Conservation (phyloP, 53 echinoderm and acorn worm species). For the Patiria pectinifera region DNA sequence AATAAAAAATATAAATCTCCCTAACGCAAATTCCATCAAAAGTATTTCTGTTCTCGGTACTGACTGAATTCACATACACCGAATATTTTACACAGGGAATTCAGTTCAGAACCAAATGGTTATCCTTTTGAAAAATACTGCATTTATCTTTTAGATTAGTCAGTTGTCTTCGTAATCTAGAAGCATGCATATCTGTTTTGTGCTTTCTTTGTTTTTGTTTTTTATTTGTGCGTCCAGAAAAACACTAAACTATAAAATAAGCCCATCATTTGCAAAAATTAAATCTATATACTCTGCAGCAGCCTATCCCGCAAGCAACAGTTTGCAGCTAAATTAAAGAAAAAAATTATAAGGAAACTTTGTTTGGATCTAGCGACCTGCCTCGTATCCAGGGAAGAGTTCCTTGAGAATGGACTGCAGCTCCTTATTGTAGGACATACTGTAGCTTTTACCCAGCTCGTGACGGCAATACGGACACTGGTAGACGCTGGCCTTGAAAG, state of each 20-base stretch:
- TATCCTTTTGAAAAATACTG: no score
- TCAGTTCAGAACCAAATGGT: no score
- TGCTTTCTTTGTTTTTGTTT: not conserved
- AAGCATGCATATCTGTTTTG: not conserved
- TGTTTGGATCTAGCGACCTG: constrained; percentile 72
- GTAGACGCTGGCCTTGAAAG: constrained; percentile 89
- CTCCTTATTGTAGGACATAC: constrained; percentile 79
- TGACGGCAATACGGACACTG: constrained; percentile 89
- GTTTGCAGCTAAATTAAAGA: not conserved
- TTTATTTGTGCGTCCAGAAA: not conserved
- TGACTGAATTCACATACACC: no score
- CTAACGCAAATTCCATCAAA: no score
- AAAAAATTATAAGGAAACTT: not conserved
- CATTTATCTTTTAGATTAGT: no score
- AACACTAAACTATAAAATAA: not conserved
- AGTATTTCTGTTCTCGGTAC: no score
- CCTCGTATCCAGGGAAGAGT: constrained; percentile 94
- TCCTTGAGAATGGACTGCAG: constrained; percentile 78
- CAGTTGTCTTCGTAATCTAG: not conserved
- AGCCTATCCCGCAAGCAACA: no score
- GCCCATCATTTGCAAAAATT: no score
- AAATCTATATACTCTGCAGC: no score
- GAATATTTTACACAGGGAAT: no score
- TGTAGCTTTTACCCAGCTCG: constrained; percentile 96
- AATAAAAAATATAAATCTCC: no score